Percentiles rank a stretch among this genome's conserved stretches.
Evolutionary conservation across 2,888 invertebrate species (phyloP).

Genomic region (Archips crataeganus): DNA sequence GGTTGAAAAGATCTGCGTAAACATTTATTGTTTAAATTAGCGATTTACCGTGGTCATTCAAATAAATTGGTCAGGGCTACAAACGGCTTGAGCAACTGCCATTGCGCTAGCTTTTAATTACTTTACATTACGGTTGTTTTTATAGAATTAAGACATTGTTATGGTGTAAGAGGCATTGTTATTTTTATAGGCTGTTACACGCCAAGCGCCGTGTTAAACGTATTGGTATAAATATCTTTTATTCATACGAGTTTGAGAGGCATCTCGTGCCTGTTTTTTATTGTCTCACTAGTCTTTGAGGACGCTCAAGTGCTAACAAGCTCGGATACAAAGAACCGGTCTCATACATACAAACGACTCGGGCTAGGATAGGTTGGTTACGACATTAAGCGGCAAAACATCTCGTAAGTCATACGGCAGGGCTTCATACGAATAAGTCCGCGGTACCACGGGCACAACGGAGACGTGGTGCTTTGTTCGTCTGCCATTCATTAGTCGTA

Average conservation of each 20-base stretch:
- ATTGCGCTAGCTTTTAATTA: slow-evolving; percentile 50
- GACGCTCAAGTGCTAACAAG: slow-evolving; percentile 21
- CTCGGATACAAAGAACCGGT: slow-evolving; percentile 15
- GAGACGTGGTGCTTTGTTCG: slow-evolving; percentile 75
- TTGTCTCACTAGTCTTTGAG: slow-evolving; percentile 9
- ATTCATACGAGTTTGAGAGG: slow-evolving; percentile 9
- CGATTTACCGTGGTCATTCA: slow-evolving; percentile 52
- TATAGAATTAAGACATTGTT: slow-evolving; percentile 33
- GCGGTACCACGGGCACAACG: slow-evolving; percentile 51
- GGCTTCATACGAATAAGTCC: slow-evolving; percentile 61
- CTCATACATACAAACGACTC: slow-evolving; percentile 17
- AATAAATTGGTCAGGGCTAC: slow-evolving; percentile 58
- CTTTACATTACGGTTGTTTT: slow-evolving; percentile 41
- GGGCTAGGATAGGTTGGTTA: slow-evolving; percentile 3
- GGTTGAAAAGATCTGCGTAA: slow-evolving; percentile 32
- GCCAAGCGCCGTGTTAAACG: slow-evolving; percentile 13
- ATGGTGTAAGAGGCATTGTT: slow-evolving; percentile 36
- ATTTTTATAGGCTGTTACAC: slow-evolving; percentile 17
- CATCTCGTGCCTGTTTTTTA: slow-evolving; percentile 11
- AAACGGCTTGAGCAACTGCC: slow-evolving; percentile 52
- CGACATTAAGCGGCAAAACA: slow-evolving; percentile 36
- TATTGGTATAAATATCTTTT: slow-evolving; percentile 13
- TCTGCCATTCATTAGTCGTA: slow-evolving; percentile 81
- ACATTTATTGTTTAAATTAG: slow-evolving; percentile 52
- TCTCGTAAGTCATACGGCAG: slow-evolving; percentile 55